A percentile compares a stretch with the other conserved stretches of the same genome.
Evolutionary conservation across 2,888 invertebrate genomes (phyloP).

Genomic region (Isoperla grammatica): DNA sequence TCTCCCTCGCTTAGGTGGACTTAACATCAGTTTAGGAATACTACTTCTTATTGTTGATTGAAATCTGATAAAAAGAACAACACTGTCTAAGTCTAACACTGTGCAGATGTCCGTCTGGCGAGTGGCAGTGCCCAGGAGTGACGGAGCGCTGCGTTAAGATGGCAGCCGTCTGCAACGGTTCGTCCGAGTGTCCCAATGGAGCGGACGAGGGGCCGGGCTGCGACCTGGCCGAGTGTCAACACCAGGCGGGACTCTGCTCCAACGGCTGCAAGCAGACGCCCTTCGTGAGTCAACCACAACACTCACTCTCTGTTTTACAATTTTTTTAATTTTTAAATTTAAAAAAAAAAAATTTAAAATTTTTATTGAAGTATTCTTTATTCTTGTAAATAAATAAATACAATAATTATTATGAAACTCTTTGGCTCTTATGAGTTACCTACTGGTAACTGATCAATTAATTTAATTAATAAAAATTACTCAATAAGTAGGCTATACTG

Average conservation of each 20-base stretch:
- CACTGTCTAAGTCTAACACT: too few species aligned
- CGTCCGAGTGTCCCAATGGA: conserved; percentile 86
- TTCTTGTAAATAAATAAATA: background rate
- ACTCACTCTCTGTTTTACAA: too few species aligned
- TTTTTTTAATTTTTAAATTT: background rate
- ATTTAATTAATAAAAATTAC: background rate
- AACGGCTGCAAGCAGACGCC: conserved; percentile 84
- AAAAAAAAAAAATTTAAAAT: background rate
- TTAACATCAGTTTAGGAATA: too few species aligned
- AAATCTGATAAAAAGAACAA: too few species aligned
- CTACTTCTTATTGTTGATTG: too few species aligned
- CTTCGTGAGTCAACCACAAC: conserved; percentile 38
- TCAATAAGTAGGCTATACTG: background rate
- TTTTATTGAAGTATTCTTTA: background rate
- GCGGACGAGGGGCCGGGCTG: conserved; percentile 91
- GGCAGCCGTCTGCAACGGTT: conserved; percentile 83
- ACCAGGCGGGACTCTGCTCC: conserved; percentile 70
- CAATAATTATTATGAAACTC: too few species aligned
- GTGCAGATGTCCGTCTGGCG: conserved; percentile 59
- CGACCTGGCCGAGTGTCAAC: conserved; percentile 71
- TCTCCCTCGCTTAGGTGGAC: too few species aligned
- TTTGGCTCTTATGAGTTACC: background rate
- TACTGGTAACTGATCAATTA: background rate
- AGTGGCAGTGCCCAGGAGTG: conserved; percentile 85
- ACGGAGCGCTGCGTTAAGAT: conserved; percentile 78